A percentile compares a stretch with the other conserved stretches of the same genome.
Conservation (phyloP, 2,113 vertebrate genomes). For the Aldabrachelys gigantea region DNA sequence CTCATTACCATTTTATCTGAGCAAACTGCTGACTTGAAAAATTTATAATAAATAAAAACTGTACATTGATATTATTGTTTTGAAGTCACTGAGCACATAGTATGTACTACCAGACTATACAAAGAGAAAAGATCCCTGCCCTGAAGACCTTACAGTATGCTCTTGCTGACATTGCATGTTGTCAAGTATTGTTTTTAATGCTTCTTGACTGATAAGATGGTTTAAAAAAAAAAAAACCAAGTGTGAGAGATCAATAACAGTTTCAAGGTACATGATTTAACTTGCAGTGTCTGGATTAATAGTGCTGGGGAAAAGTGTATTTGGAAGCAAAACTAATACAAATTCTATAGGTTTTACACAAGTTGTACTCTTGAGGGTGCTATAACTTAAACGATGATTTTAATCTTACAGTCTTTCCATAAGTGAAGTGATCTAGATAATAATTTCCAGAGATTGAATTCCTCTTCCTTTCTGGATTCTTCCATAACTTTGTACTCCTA, state of each 20-base stretch:
- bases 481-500: neutral
- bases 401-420: neutral
- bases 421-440: neutral
- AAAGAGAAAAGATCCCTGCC: neutral
- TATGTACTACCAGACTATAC: neutral
- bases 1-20: neutral
- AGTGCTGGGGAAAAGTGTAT: neutral
- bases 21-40: neutral
- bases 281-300: neutral
- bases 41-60: neutral
- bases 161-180: neutral
- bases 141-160: neutral
- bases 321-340: neutral
- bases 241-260: neutral
- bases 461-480: neutral
- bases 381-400: neutral
- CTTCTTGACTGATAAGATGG: neutral
- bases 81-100: neutral
- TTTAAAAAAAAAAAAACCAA: neutral
- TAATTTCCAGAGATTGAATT: neutral
- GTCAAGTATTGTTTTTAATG: neutral
- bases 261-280: neutral
- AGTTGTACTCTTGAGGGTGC: neutral
- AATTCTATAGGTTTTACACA: neutral
- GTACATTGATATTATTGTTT: neutral